A percentile compares a stretch with the other conserved stretches of the same genome.
Conservation (phyloP, 2,113 vertebrate genomes). For the Polyodon spathula region DNA sequence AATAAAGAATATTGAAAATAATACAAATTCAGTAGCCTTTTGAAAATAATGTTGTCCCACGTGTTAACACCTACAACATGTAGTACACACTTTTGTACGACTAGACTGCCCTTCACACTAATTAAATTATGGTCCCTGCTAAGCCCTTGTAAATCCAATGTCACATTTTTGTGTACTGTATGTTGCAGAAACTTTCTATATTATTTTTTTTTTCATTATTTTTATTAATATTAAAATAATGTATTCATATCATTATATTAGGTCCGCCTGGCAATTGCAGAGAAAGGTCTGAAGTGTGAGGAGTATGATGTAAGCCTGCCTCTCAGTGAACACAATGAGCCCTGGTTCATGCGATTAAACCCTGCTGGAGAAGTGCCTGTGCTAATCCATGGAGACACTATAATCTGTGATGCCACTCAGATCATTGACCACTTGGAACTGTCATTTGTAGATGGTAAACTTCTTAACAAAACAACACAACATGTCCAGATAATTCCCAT, state of each 20-base stretch:
- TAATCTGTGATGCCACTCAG: conserved; percentile 85
- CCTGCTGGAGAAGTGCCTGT: conserved; percentile 91
- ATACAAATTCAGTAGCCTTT: too few species aligned
- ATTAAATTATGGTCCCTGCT: too few species aligned
- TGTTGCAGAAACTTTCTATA: too few species aligned
- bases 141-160: too few species aligned
- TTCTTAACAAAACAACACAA: neutral
- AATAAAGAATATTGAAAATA: too few species aligned
- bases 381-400: conserved; percentile 71
- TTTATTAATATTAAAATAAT: neutral
- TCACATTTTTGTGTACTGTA: too few species aligned
- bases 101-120: too few species aligned
- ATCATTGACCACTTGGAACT: conserved; percentile 92
- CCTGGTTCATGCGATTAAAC: conserved; percentile 96
- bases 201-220: neutral
- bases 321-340: conserved; percentile 93
- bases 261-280: conserved; percentile 89
- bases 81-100: too few species aligned
- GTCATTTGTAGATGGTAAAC: conserved; percentile 78
- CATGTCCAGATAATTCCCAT: too few species aligned
- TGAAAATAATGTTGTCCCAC: too few species aligned
- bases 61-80: too few species aligned
- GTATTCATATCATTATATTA: conserved; percentile 34
- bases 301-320: conserved; percentile 90
- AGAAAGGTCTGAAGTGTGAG: conserved; percentile 81